phyloP scores from a whole-genome alignment of 2,888 invertebrate genomes.

The Alloplasta piceator region DNA sequence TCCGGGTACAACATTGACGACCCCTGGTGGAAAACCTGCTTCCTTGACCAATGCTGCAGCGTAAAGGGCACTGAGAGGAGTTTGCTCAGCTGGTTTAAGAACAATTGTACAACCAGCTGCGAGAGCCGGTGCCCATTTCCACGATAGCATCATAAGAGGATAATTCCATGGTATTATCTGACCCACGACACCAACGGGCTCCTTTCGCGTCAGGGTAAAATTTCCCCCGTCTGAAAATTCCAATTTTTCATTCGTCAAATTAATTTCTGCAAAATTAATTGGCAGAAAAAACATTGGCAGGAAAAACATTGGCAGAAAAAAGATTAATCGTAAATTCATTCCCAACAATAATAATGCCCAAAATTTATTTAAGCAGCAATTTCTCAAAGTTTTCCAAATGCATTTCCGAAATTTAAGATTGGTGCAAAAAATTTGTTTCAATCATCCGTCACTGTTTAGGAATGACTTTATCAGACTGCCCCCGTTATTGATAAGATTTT shows the following conservation, averaged over 20 bases:
- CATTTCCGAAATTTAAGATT: too few species aligned
- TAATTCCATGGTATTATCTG: slow-evolving; percentile 94
- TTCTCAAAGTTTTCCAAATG: not conserved
- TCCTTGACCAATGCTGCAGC: slow-evolving; percentile 90
- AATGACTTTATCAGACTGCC: too few species aligned
- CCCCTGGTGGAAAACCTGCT: slow-evolving; percentile 92
- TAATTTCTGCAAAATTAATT: too few species aligned
- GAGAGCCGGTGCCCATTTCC: slow-evolving; percentile 90
- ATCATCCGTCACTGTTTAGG: too few species aligned
- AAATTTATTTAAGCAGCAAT: not conserved
- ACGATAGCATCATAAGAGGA: slow-evolving; percentile 91
- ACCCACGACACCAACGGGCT: slow-evolving; percentile 91
- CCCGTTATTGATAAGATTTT: too few species aligned
- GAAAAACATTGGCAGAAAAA: too few species aligned
- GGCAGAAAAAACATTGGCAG: too few species aligned
- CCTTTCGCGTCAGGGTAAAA: slow-evolving; percentile 88
- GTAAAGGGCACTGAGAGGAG: slow-evolving; percentile 91
- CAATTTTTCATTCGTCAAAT: too few species aligned
- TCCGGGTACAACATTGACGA: slow-evolving; percentile 91
- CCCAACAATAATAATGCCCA: not conserved
- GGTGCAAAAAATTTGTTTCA: too few species aligned
- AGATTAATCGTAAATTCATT: too few species aligned
- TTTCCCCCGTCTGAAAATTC: slow-evolving; percentile 84
- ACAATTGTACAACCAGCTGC: slow-evolving; percentile 90
- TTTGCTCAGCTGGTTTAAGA: slow-evolving; percentile 94